Evolutionary conservation across 2,113 vertebrate genomes (phyloP), one percentile per base, ranked within the genome.

Genomic region (Athene cunicularia): DNA sequence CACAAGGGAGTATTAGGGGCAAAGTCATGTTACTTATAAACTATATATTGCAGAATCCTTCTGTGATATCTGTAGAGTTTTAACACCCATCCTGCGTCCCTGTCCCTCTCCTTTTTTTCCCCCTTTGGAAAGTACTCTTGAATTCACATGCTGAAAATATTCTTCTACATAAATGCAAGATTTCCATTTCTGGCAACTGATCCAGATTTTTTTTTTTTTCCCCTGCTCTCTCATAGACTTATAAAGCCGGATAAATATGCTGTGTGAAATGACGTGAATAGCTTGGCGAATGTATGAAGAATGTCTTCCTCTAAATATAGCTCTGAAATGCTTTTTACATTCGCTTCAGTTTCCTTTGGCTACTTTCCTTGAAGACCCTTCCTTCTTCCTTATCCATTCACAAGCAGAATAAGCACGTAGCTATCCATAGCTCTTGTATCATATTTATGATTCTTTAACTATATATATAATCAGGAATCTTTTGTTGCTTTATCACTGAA

Each of bases 221-320:
- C 50, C 8, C 45, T 5, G 43, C 84, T 66, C 80, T 71, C 76
- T 92, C 86, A 23, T 5, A 77, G 80, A 77, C 90, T 91, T 80
- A 88, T 35, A 94, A 86, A 94, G 93, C 94, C 93, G 95, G 91
- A 86, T 96, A 62, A 86, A 76, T 88, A 84, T 37, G 88, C 85
- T 87, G 80, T 93, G 93, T 93, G 92, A 92, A 90, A 75, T 96
- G 96, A 95, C 86, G 90, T 95, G 95, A 90, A 53, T 52, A 85
- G 88, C 92, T 90, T 95, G 96, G 96, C 96, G 89, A 92, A 62
- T 30, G 85, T 1, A 59, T 62, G 88, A 90, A 91, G 88, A 93
- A 97, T 86, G 86, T 84, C 95, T 97, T 95, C 66, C 72, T 89
- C 96, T 97, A 97, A 96, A 97, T 95, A 95, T 96, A 96, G 85